Evolutionary conservation across 2,113 vertebrate genomes (phyloP).

Genomic region (Erythrocercus mccallii): DNA sequence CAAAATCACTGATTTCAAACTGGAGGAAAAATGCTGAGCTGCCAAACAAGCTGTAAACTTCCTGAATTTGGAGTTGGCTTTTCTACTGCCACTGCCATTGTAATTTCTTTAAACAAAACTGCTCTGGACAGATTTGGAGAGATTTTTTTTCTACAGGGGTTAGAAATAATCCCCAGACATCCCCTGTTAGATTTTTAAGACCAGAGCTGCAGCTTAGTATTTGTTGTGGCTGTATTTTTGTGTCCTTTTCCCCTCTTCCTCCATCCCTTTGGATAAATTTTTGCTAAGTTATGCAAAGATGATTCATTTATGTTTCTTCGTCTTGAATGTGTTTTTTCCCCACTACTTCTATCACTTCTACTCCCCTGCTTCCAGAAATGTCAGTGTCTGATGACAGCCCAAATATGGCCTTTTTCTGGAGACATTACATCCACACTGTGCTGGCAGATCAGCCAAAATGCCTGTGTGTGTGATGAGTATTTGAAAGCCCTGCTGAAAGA

Average conservation of each 20-base stretch:
- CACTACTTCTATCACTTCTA: not conserved
- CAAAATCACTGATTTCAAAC: not conserved
- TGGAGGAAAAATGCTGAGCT: not conserved
- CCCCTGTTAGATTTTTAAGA: not conserved
- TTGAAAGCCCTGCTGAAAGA: not conserved
- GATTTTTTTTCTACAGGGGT: not conserved
- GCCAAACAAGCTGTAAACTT: not conserved
- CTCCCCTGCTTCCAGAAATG: not conserved
- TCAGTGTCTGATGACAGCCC: not conserved
- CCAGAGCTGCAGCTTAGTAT: not conserved
- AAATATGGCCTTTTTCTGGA: not conserved
- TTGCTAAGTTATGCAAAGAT: not conserved
- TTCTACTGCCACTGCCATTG: not conserved
- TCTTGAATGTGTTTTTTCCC: not conserved
- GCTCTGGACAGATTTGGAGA: not conserved
- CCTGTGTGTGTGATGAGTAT: not conserved
- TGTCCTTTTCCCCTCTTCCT: not conserved
- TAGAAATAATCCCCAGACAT: not conserved
- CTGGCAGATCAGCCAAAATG: not conserved
- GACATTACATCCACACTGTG: fast-evolving
- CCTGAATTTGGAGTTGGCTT: not conserved
- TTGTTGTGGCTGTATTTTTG: not conserved
- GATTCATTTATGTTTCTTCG: not conserved
- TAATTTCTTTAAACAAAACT: not conserved
- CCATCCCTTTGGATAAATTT: not conserved